Conservation (phyloP, 1,140 invertebrate genomes). For the Ips typographus region DNA sequence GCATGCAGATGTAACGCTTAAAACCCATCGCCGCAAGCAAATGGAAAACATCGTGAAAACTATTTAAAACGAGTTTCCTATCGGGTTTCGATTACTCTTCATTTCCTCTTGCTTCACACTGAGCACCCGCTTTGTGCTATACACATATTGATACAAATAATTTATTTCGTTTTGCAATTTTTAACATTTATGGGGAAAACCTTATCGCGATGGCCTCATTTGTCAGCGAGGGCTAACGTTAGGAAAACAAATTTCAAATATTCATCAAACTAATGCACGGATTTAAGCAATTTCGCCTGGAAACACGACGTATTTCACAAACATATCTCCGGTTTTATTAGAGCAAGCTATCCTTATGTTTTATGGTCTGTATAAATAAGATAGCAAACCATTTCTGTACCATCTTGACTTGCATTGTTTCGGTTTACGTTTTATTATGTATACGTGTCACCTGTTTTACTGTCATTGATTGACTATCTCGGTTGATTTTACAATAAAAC, state of each 20-base stretch:
- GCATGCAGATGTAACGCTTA: neutral
- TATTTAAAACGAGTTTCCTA: slow-evolving; percentile 6
- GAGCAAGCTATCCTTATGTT: slow-evolving; percentile 19
- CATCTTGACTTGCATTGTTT: too few relatives aligned
- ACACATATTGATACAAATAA: too few relatives aligned
- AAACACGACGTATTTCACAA: slow-evolving; percentile 17
- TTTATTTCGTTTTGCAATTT: too few relatives aligned
- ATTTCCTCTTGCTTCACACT: neutral
- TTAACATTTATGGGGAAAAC: too few relatives aligned
- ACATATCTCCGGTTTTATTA: slow-evolving; percentile 15
- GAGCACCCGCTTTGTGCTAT: too few relatives aligned
- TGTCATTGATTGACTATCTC: too few relatives aligned
- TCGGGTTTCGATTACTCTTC: slow-evolving; percentile 3
- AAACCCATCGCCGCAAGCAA: slow-evolving; percentile 2
- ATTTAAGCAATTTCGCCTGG: slow-evolving; percentile 14
- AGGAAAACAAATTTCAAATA: slow-evolving; percentile 10
- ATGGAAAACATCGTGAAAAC: slow-evolving; percentile 3
- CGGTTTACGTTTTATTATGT: too few relatives aligned
- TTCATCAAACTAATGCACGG: slow-evolving; percentile 19
- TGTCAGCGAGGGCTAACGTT: neutral
- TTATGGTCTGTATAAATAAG: slow-evolving; percentile 21
- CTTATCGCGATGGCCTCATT: neutral
- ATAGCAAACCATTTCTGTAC: neutral
- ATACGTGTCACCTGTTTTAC: too few relatives aligned
- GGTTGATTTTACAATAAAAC: too few relatives aligned